Conservation (phyloP, 1,140 invertebrate species). For the Lepeophtheirus salmonis region DNA sequence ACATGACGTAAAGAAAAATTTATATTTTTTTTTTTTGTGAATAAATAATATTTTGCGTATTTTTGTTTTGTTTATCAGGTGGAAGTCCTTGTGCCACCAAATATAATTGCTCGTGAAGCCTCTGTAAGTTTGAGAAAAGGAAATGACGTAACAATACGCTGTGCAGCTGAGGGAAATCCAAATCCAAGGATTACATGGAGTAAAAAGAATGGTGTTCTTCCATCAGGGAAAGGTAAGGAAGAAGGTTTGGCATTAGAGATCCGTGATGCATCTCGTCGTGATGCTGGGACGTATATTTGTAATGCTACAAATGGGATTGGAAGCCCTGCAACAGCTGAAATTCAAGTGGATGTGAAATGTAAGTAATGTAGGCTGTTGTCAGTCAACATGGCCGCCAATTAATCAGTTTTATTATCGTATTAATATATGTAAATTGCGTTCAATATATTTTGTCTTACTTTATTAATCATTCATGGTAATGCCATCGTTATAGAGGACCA, state of each 20-base stretch:
- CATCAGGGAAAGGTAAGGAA: constrained; percentile 34
- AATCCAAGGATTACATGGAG: constrained; percentile 43
- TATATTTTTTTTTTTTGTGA: neutral
- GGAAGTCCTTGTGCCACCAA: constrained; percentile 10
- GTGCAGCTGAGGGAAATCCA: constrained; percentile 41
- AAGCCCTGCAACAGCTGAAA: constrained; percentile 35
- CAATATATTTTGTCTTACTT: too few species aligned
- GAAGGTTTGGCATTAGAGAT: constrained; percentile 43
- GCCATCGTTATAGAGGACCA: too few species aligned
- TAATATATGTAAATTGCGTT: too few species aligned
- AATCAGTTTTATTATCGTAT: too few species aligned
- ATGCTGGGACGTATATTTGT: constrained; percentile 40
- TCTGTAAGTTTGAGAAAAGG: constrained; percentile 24
- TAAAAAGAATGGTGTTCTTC: constrained; percentile 36
- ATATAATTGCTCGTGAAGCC: neutral
- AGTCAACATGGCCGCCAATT: too few species aligned
- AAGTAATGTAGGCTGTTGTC: too few species aligned
- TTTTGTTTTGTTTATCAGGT: constrained; percentile 5
- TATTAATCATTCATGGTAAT: too few species aligned
- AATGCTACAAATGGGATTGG: constrained; percentile 41
- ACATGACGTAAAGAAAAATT: constrained; percentile 1
- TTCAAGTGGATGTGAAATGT: constrained; percentile 27
- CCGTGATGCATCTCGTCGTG: constrained; percentile 39
- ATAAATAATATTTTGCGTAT: neutral
- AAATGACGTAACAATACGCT: constrained; percentile 39